These are phyloP conservation scores for Equus przewalskii DNA, from an alignment of 2,113 vertebrate genomes.

Conservation along the genomic window DNA sequence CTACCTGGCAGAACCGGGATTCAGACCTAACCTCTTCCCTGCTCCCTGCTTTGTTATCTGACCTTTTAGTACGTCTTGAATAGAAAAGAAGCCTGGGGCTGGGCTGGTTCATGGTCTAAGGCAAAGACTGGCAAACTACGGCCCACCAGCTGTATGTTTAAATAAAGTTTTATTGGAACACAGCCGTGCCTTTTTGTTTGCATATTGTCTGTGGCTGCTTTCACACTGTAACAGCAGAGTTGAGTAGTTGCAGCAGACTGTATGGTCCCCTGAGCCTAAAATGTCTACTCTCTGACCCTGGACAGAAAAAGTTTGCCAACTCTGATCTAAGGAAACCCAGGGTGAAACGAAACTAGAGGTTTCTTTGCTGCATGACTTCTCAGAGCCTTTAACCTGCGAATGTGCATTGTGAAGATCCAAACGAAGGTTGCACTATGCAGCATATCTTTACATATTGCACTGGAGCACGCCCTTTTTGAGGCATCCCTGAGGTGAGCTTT, in stretches of 20 bases:
- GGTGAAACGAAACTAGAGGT: background rate
- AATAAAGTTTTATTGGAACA: constrained; percentile 23
- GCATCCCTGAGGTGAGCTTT: background rate
- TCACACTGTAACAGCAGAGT: background rate
- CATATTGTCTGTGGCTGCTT: background rate
- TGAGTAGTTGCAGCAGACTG: background rate
- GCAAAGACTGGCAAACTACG: background rate
- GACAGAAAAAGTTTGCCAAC: background rate
- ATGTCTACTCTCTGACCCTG: background rate
- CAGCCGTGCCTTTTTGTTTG: background rate
- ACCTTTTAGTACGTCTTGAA: background rate
- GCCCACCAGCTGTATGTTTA: background rate
- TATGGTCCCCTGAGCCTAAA: background rate
- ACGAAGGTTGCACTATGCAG: background rate
- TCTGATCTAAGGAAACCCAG: background rate
- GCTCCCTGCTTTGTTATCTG: background rate
- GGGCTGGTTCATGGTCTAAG: background rate
- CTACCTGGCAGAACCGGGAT: background rate
- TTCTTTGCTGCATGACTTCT: background rate
- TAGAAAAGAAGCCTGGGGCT: background rate
- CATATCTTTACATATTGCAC: background rate
- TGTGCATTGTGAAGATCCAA: background rate
- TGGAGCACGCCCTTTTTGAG: background rate
- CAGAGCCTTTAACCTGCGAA: background rate
- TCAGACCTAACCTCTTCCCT: background rate